Evolutionary conservation across 1,140 invertebrate species (phyloP), one percentile per base, ranked within the genome.

Genomic region (Littorina saxatilis): DNA sequence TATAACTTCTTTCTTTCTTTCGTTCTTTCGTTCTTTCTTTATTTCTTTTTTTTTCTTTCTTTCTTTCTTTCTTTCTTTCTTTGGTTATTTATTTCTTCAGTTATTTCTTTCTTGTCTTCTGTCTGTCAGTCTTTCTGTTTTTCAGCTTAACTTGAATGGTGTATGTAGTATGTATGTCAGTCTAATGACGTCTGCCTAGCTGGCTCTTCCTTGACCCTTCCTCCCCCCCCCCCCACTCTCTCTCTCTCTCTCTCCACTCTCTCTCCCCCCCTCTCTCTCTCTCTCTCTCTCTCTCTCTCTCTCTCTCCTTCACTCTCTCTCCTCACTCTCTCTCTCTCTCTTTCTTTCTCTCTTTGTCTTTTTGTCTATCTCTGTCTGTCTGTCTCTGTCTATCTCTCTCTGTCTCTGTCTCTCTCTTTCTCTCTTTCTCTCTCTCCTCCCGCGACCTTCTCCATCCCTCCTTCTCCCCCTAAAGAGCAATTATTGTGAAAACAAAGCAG

Each of bases 221-320:
- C 29, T 27, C 58, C 58, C 58, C 58, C 58, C 23, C 58, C 43
- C 43, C 43, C 43, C 5, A 5, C 43, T 17, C 5, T 17, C 58
- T 23, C 17, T 47, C 43, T 47, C 43, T 47, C 43, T 47, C 43
- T 47, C 43, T 47, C 43, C 17, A 5, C 43, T 47, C 43, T 47
- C 43, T 47, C 17, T 47, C 17, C 43, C 17, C 43, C 17, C 43
- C 17, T 17, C 17, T 47, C 58, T 32, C 58, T 23, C 58, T 23
- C 58, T 63, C 58, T 63, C 58, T n/a, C 29, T 63, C 58, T 23
- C 58, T 63, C 58, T 63, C 23, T 63, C 58, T 63, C 58, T 63
- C 58, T 63, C 23, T 7, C 23, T 32, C 23, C 58, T 9, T 17
- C 43, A 47, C 43, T 9, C 17, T 17, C 17, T 47, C 7, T 47